Evolutionary conservation across 2,888 invertebrate species (phyloP).

Genomic region (Zaprionus lineosus): DNA sequence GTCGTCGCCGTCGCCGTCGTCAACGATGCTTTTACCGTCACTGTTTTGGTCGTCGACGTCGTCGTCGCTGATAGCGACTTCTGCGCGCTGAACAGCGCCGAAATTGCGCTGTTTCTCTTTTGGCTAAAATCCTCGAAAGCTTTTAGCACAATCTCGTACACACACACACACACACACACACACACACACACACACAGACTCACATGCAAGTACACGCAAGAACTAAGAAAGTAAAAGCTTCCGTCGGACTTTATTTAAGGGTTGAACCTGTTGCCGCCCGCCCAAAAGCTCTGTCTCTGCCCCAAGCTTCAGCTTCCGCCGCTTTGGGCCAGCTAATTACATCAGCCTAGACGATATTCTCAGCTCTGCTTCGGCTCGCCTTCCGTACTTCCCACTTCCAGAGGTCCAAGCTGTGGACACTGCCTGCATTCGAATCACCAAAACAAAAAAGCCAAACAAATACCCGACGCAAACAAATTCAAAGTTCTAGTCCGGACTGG

Average conservation of each 20-base stretch:
- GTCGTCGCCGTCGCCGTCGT: not conserved
- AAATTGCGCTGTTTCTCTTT: not conserved
- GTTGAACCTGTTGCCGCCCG: conserved; percentile 53
- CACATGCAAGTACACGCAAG: not conserved
- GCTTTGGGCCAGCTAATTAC: no score
- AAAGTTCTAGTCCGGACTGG: conserved; percentile 29
- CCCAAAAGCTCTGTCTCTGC: no score
- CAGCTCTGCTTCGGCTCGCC: no score
- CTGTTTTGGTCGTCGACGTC: conserved; percentile 9
- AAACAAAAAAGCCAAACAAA: conserved; percentile 1
- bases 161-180: not conserved
- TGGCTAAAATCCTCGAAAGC: conserved; percentile 39
- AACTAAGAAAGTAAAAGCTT: conserved; percentile 17
- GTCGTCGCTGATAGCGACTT: conserved; percentile 20
- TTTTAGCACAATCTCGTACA: conserved; percentile 4
- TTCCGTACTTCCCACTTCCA: no score
- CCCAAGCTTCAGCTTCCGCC: conserved; percentile 26
- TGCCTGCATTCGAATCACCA: not conserved
- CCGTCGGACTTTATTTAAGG: no score
- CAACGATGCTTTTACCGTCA: no score
- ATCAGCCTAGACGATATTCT: no score
- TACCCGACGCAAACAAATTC: conserved; percentile 32
- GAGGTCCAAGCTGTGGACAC: no score
- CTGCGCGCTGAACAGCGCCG: conserved; percentile 28
- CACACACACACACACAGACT: not conserved